A percentile compares a stretch with the other conserved stretches of the same genome.
These are phyloP conservation scores for Drosophila affinis DNA, from an alignment of 2,888 invertebrate species.

Conservation along the genomic window DNA sequence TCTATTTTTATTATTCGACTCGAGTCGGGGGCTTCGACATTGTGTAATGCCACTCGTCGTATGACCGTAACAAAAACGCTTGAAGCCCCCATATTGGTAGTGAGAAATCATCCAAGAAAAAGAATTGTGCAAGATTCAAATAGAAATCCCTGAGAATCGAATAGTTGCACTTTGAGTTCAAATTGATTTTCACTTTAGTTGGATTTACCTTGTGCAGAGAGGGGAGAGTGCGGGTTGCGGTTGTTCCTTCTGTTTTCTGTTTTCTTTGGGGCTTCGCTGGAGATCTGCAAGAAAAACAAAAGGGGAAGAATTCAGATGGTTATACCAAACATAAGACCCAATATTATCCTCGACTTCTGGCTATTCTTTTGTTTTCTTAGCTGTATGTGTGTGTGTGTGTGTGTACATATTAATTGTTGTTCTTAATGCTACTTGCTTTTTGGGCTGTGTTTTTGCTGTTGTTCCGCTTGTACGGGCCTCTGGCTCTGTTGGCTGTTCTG, in stretches of 20 bases:
- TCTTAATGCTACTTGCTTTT: no score
- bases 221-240: no score
- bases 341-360: constrained; percentile 50
- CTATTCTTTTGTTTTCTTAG: background rate
- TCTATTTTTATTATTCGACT: constrained; percentile 14
- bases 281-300: constrained; percentile 28
- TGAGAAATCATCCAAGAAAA: background rate
- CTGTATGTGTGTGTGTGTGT: constrained; percentile 22
- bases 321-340: constrained; percentile 30
- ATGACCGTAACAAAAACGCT: constrained; percentile 8
- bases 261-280: background rate
- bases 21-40: constrained; percentile 5
- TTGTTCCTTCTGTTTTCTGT: background rate
- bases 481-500: no score
- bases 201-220: background rate
- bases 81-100: background rate
- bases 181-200: no score
- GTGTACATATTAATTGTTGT: constrained; percentile 65
- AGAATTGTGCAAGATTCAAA: background rate
- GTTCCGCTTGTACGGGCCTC: background rate
- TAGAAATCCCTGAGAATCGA: no score
- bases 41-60: constrained; percentile 27
- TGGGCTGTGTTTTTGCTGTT: constrained; percentile 12
- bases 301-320: constrained; percentile 2
- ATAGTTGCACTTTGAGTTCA: no score